phyloP scores from a whole-genome alignment of 1,140 invertebrate genomes.

The Drosophila nigrodunni region DNA sequence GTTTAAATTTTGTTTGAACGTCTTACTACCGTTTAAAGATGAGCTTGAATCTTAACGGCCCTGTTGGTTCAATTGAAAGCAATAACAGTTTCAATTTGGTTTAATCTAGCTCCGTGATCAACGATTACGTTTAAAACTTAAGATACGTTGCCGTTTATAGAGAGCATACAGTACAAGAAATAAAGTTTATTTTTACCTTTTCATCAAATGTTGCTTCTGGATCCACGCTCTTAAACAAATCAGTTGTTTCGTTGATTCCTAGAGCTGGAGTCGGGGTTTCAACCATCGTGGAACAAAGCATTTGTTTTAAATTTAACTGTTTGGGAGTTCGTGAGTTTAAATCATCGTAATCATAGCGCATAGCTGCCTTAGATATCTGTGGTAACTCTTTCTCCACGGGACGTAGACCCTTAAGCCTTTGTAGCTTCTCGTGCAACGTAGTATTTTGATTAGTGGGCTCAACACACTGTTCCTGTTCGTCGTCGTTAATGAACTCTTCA shows the following conservation, averaged over 20 bases:
- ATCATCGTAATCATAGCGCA: conserved; percentile 33
- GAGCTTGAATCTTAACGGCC: conserved; percentile 76
- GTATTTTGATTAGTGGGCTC: conserved; percentile 10
- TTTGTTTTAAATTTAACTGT: conserved; percentile 67
- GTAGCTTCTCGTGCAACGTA: conserved; percentile 56
- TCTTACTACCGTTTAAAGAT: conserved; percentile 80
- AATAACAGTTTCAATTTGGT: conserved; percentile 48
- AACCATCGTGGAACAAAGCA: conserved; percentile 74
- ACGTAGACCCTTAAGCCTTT: conserved; percentile 51
- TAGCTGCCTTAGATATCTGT: conserved; percentile 8
- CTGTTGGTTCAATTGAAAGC: conserved; percentile 72
- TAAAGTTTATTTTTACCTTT: conserved; percentile 37
- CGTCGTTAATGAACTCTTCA: conserved; percentile 54
- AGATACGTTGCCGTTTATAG: neutral
- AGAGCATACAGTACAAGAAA: conserved; percentile 21
- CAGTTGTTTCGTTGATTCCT: conserved; percentile 29
- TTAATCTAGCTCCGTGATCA: conserved; percentile 56
- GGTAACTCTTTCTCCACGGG: conserved; percentile 50
- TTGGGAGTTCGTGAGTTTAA: conserved; percentile 13
- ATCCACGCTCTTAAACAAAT: conserved; percentile 54
- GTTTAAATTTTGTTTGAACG: conserved; percentile 56
- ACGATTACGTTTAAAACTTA: neutral
- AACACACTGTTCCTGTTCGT: neutral
- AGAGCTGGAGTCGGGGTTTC: neutral
- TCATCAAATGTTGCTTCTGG: conserved; percentile 70